Evolutionary conservation across 2,797 vertebrate genomes (phyloP).

Genomic region (Chaetodon trifasciatus): DNA sequence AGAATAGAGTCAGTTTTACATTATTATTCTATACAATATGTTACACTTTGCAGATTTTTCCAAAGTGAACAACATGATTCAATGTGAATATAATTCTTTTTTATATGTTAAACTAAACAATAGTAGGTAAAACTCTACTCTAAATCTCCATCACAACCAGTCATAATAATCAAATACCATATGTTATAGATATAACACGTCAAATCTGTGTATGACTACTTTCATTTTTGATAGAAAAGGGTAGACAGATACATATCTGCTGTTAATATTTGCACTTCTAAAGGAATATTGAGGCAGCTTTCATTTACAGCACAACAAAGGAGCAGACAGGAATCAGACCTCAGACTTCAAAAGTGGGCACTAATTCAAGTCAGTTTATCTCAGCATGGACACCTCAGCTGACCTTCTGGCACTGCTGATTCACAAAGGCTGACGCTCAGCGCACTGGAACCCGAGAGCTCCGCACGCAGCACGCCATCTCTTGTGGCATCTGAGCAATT

Average conservation of each 20-base stretch:
- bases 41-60: background rate
- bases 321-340: conserved; percentile 45
- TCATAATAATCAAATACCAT: background rate
- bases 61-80: background rate
- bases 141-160: background rate
- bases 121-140: background rate
- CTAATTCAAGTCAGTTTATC: conserved; percentile 64
- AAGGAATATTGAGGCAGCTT: background rate
- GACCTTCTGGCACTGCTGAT: conserved; percentile 44
- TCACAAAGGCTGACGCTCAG: conserved; percentile 44
- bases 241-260: too few species aligned
- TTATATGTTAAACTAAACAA: background rate
- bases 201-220: background rate
- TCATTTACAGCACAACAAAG: background rate
- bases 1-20: background rate
- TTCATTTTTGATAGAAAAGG: background rate
- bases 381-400: conserved; percentile 31
- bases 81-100: background rate
- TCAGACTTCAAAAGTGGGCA: conserved; percentile 53
- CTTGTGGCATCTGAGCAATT: conserved; percentile 5
- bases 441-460: background rate
- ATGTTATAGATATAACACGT: background rate
- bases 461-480: background rate
- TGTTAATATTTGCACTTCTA: background rate
- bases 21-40: background rate